Base-by-base conservation (phyloP, 2,113 vertebrate genomes). In the Gracilinanus agilis region DNA sequence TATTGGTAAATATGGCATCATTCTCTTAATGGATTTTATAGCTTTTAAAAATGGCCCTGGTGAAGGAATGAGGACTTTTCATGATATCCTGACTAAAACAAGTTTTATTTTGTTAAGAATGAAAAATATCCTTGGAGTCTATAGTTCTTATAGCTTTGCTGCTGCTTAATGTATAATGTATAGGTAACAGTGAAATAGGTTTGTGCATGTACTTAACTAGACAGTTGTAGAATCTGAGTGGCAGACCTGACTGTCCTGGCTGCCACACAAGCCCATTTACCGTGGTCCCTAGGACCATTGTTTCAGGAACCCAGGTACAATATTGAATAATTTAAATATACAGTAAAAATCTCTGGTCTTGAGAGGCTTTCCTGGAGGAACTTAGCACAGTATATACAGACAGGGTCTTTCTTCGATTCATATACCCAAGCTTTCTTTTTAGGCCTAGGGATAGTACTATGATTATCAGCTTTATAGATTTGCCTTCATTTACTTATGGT, bases 291-390 rank as follows among this genome's bases (percentile, higher is more conserved):
- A 95, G 44, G 94, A 49, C 88, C 75, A 93, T 12, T 96, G 55
- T 96, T 25, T 93, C 40, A 92, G 90, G 90, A 96, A 54, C 53
- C 10, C 9, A 40, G 90, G 61, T 94, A 44, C n/a, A 92, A 6
- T 90, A 67, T 93, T 91, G n/a, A 95, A 89, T 94, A 90, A 90
- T 93, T 93, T 95, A 95, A 96, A 90, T 93, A 61, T n/a, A 89
- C 53, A 56, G 90, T 11, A 24, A 89, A 89, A 56, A 29, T 83
- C 1, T 55, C 88, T 19, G 55, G 8, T 12, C 92, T 91, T 94
- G 90, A 94, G 83, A 88, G 91, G 34, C 24, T 91, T 1, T 61
- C 1, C 13, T 92, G 12, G 61, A 96, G 75, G 58, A 94, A 90
- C 44, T 92, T 53, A 94, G 53, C 94, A 90, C 12, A 90, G 58